These are phyloP conservation scores for Myodes glareolus DNA, from an alignment of 2,113 vertebrate species.

Conservation along the genomic window DNA sequence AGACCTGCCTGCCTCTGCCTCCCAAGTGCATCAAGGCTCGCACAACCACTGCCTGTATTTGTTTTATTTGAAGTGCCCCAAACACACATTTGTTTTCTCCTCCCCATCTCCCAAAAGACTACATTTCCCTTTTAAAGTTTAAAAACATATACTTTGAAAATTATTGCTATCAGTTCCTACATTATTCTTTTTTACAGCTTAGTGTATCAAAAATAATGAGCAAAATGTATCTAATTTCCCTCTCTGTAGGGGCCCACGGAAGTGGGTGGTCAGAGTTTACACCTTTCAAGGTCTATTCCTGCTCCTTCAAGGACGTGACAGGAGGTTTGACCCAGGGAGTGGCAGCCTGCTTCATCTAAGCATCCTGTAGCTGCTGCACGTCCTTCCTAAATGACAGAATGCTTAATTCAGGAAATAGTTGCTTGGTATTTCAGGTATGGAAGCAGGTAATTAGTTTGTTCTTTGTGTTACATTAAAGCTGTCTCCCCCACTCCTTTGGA, in stretches of 20 bases:
- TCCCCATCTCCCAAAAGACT: not conserved
- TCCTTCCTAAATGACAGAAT: no score
- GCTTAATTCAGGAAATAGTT: no score
- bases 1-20: not conserved
- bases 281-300: no score
- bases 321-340: no score
- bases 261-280: no score
- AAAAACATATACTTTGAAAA: conserved; percentile 22
- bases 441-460: no score
- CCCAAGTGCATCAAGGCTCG: not conserved
- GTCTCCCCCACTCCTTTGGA: no score
- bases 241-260: not conserved
- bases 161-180: not conserved
- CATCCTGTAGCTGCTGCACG: no score
- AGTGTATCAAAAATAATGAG: not conserved
- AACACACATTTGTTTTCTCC: not conserved
- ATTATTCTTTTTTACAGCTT: conserved; percentile 4
- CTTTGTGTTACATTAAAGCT: no score
- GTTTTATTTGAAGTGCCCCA: not conserved
- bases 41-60: not conserved
- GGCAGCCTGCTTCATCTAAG: no score
- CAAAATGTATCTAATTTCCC: not conserved
- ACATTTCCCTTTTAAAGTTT: not conserved
- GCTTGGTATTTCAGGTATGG: no score
- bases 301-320: no score